These are phyloP conservation scores for Neoniphon sammara DNA, from an alignment of 2,797 vertebrate genomes.

Conservation along the genomic window DNA sequence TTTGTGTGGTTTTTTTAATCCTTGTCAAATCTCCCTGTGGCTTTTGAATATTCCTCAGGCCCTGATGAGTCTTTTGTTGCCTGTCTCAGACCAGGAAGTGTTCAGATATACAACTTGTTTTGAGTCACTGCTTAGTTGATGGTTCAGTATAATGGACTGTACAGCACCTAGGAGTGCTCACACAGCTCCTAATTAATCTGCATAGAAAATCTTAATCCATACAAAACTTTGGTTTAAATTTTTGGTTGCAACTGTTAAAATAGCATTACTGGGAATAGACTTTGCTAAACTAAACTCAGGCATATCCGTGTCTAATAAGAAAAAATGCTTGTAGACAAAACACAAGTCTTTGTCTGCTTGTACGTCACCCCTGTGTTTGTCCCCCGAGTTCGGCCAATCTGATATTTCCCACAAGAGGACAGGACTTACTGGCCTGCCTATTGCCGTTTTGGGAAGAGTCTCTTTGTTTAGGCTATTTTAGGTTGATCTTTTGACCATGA, in stretches of 20 bases:
- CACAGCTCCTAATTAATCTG: conserved; percentile 22
- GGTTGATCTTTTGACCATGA: conserved; percentile 22
- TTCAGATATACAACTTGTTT: conserved; percentile 8
- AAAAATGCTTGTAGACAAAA: conserved; percentile 3
- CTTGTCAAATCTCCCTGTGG: background rate
- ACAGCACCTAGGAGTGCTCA: conserved; percentile 15
- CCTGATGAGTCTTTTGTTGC: conserved; percentile 7
- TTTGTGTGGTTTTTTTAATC: background rate
- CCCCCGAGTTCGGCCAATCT: background rate
- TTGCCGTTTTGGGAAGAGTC: conserved; percentile 15
- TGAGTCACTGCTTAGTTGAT: conserved; percentile 24
- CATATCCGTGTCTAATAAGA: background rate
- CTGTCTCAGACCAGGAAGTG: background rate
- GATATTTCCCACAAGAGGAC: conserved; percentile 18
- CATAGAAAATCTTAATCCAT: conserved; percentile 16
- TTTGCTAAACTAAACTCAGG: conserved; percentile 1
- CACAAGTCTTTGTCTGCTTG: conserved; percentile 2
- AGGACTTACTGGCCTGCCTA: conserved; percentile 8
- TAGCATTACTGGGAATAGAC: background rate
- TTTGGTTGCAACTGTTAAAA: background rate
- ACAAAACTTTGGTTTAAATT: background rate
- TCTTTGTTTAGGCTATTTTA: conserved; percentile 18
- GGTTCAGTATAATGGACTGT: conserved; percentile 22
- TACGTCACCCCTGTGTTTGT: background rate
- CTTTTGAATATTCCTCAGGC: conserved; percentile 23